Conservation (phyloP, 35 echinoderm and acorn worm species). For the Lytechinus variegatus region DNA sequence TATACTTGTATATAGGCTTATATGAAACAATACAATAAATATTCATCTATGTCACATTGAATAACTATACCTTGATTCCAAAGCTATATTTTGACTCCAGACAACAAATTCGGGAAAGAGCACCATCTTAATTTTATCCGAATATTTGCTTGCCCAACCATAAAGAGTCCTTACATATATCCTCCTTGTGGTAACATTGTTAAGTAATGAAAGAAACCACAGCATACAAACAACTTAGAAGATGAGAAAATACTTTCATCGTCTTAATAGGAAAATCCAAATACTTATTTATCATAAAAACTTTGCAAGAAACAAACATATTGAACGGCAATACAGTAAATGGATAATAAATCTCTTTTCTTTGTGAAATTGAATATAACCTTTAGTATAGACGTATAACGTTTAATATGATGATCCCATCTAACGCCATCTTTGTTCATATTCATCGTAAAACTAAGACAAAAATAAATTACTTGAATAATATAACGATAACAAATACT, state of each 20-base stretch:
- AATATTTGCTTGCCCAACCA: constrained; percentile 17
- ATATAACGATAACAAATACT: neutral
- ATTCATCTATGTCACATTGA: neutral
- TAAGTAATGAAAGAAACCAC: neutral
- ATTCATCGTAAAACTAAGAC: neutral
- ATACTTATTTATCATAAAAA: neutral
- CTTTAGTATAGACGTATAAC: neutral
- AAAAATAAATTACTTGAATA: neutral
- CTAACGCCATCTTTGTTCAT: neutral
- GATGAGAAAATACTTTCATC: neutral
- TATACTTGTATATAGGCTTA: neutral
- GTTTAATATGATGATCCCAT: too few species aligned
- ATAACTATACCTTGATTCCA: neutral
- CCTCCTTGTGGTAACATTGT: neutral
- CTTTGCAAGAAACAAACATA: neutral
- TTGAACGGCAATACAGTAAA: neutral
- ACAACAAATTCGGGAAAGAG: constrained; percentile 40
- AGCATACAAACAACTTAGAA: neutral
- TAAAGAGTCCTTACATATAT: neutral
- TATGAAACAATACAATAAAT: neutral
- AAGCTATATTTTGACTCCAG: constrained; percentile 3
- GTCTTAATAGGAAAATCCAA: neutral
- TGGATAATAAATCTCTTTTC: too few species aligned
- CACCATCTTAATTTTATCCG: neutral
- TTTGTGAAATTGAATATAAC: neutral